Evolutionary conservation across 2,797 vertebrate genomes (phyloP).

Genomic region (Dendrocincla tyrannina): DNA sequence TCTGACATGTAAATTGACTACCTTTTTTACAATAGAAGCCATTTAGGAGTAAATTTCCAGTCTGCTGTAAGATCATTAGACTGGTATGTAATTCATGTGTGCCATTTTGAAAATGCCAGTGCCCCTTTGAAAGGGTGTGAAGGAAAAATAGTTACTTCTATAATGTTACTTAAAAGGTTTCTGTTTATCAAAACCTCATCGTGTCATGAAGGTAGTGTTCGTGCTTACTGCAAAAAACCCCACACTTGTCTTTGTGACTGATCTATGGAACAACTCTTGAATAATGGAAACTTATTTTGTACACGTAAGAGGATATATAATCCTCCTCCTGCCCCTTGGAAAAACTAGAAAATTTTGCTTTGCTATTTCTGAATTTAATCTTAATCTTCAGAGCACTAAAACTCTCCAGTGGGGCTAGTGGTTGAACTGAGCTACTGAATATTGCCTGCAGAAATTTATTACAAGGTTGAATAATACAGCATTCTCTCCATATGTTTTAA

Average conservation of each 20-base stretch:
- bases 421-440: constrained; percentile 48
- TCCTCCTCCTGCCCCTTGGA: constrained; percentile 25
- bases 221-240: constrained; percentile 49
- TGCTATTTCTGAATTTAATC: constrained; percentile 60
- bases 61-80: constrained; percentile 41
- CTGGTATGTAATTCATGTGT: constrained; percentile 35
- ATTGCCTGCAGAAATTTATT: constrained; percentile 57
- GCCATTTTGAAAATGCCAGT: constrained; percentile 57
- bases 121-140: constrained; percentile 35
- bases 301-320: constrained; percentile 18
- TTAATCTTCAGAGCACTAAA: constrained; percentile 62
- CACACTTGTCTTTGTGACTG: constrained; percentile 58
- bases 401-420: constrained; percentile 57
- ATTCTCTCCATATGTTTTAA: constrained; percentile 27
- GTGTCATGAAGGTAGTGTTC: constrained; percentile 36
- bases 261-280: constrained; percentile 60
- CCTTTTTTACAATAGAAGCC: constrained; percentile 51
- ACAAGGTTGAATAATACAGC: constrained; percentile 35
- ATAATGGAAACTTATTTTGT: constrained; percentile 65
- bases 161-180: constrained; percentile 55
- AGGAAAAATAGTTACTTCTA: constrained; percentile 19
- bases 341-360: constrained; percentile 56
- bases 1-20: constrained; percentile 60
- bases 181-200: constrained; percentile 51
- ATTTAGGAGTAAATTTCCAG: constrained; percentile 59